phyloP scores from a whole-genome alignment of 2,797 vertebrate species.

The Sebastiscus albofasciatus region DNA sequence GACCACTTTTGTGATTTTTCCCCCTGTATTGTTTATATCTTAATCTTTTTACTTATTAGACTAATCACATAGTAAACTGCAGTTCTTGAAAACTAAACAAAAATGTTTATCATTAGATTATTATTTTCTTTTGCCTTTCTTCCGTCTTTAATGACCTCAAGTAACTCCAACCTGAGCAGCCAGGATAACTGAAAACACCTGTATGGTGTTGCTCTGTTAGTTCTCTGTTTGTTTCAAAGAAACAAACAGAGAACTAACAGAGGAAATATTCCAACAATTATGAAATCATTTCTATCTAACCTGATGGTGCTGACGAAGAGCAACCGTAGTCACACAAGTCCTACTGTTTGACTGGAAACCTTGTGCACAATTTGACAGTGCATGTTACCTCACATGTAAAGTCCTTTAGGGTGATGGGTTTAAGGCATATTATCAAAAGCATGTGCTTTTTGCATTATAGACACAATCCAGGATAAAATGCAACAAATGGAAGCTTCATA shows the following conservation, averaged over 20 bases:
- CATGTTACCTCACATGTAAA: background rate
- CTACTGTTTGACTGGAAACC: background rate
- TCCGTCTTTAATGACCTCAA: background rate
- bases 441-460: background rate
- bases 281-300: background rate
- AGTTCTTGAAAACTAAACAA: background rate
- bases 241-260: background rate
- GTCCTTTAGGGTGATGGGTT: background rate
- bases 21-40: background rate
- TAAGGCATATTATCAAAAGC: background rate
- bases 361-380: background rate
- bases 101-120: background rate
- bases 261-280: background rate
- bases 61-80: background rate
- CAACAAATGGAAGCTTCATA: background rate
- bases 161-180: background rate
- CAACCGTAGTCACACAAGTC: background rate
- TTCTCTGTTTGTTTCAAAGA: background rate
- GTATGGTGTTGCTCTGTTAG: too few relatives aligned
- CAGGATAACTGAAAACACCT: background rate
- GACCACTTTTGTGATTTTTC: background rate
- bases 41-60: background rate
- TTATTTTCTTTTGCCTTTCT: too few relatives aligned
- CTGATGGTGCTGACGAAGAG: background rate
- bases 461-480: background rate